These are phyloP conservation scores for Halyomorpha halys DNA, from an alignment of 1,140 invertebrate genomes.

Conservation along the genomic window DNA sequence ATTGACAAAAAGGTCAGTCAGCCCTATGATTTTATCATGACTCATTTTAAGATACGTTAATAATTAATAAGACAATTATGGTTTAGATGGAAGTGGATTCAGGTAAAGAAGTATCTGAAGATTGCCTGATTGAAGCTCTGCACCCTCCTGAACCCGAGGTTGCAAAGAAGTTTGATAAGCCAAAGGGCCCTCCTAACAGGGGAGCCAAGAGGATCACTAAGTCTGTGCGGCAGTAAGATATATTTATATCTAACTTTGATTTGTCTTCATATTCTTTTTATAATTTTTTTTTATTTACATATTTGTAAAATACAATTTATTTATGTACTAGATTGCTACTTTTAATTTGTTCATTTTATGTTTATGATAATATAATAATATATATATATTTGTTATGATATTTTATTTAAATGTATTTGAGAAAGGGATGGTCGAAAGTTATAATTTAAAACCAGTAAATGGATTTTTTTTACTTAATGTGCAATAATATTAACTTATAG, in stretches of 20 bases:
- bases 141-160: conserved; percentile 74
- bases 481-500: too few relatives aligned
- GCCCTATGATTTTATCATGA: not conserved
- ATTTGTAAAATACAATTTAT: too few relatives aligned
- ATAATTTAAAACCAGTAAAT: too few relatives aligned
- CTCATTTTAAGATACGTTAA: not conserved
- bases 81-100: conserved; percentile 82
- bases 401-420: too few relatives aligned
- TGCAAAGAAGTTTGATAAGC: conserved; percentile 73
- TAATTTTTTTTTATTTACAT: too few relatives aligned
- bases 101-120: conserved; percentile 77
- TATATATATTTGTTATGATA: too few relatives aligned
- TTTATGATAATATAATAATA: too few relatives aligned
- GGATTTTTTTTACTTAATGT: too few relatives aligned
- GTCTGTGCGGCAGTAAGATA: conserved; percentile 33
- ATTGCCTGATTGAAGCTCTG: conserved; percentile 82
- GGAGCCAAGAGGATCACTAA: conserved; percentile 84
- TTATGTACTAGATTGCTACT: too few relatives aligned
- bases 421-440: too few relatives aligned
- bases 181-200: conserved; percentile 83
- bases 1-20: conserved; percentile 73
- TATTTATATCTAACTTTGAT: conserved; percentile 3
- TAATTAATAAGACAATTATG: not conserved
- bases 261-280: not conserved
- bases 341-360: too few relatives aligned